Base-by-base conservation (phyloP, 2,888 invertebrate species). In the Ennomos quercinarius region DNA sequence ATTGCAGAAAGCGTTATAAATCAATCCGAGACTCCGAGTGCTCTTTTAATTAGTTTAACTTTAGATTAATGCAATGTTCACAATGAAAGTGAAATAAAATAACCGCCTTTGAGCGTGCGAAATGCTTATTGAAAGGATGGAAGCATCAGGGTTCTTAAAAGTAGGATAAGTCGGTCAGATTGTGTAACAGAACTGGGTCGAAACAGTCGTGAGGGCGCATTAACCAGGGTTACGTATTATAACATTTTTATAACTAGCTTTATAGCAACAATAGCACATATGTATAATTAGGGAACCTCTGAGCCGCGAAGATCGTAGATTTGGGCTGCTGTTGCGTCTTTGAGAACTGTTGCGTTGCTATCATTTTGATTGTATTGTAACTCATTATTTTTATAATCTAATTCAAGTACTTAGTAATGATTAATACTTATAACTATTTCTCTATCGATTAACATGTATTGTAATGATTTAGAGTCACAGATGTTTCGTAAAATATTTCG, bases 191-290 rank as follows among this genome's bases (percentile, higher is more conserved):
- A 84, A 83, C 73, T 76, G 73, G 84, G 73, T 64, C 72, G 84
- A 80, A 84, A 84, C 79, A 78, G 68, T 83, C 81, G 83, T 83
- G 83, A 74, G 68, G 82, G 27, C 27, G 27, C 27, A 75, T 68
- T 52, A 59, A 27, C 36, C 61, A 70, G 45, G 45, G 46, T 60
- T 61, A 54, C 49, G 57, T 62, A 72, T 74, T 74, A 72, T 65
- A 63, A 72, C 67, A 75, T 73, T 72, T 68, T 68, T 76, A 80
- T 73, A n/a, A n/a, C 60, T 66, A 70, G 52, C 62, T 57, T 66
- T 68, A 73, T 67, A 63, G 57, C 60, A 61, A 71, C 70, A 68
- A 71, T 58, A 55, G 65, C 59, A 64, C 39, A 46, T 41, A 48
- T 38, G 36, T 27, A 43, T 50, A 64, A 63, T 64, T 52, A 61